A percentile compares a stretch with the other conserved stretches of the same genome.
phyloP scores from a whole-genome alignment of 2,113 vertebrate genomes.

The Scopus umbretta region DNA sequence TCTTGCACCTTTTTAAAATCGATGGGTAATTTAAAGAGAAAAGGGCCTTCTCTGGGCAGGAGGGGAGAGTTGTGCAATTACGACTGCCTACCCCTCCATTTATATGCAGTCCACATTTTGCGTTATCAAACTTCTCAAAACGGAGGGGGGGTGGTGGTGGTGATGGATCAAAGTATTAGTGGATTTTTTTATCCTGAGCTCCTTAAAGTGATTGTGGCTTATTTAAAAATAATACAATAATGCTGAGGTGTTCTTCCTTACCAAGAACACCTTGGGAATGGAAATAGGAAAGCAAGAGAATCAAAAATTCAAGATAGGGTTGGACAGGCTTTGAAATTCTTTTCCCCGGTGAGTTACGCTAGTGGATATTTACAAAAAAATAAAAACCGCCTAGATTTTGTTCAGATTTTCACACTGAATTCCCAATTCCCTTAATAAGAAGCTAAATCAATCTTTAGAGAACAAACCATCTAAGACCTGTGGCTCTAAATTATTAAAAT shows the following conservation, averaged over 20 bases:
- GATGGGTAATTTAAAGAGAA: not conserved
- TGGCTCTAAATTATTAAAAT: slow-evolving; percentile 50
- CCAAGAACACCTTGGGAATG: slow-evolving; percentile 26
- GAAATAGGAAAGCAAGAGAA: not conserved
- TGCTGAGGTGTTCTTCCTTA: slow-evolving; percentile 27
- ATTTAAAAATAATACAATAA: slow-evolving; percentile 42
- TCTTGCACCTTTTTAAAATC: not conserved
- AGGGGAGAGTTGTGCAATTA: not conserved
- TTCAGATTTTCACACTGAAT: slow-evolving; percentile 14
- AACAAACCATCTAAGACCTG: slow-evolving; percentile 31
- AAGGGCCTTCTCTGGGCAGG: not conserved
- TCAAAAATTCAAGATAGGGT: not conserved
- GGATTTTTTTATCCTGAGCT: not conserved
- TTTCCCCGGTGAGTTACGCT: not conserved
- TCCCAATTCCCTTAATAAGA: slow-evolving; percentile 58
- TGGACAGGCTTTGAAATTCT: slow-evolving; percentile 40
- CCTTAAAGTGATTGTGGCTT: slow-evolving; percentile 6
- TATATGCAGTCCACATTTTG: not conserved
- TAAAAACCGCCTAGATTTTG: not conserved
- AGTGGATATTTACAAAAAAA: slow-evolving; percentile 15
- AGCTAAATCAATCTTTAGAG: slow-evolving; percentile 54
- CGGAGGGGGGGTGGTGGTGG: no score
- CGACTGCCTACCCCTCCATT: not conserved
- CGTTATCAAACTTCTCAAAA: not conserved
- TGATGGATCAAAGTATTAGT: not conserved